These are phyloP conservation scores for Xiphias gladius DNA, from an alignment of 2,113 vertebrate genomes.

Conservation along the genomic window DNA sequence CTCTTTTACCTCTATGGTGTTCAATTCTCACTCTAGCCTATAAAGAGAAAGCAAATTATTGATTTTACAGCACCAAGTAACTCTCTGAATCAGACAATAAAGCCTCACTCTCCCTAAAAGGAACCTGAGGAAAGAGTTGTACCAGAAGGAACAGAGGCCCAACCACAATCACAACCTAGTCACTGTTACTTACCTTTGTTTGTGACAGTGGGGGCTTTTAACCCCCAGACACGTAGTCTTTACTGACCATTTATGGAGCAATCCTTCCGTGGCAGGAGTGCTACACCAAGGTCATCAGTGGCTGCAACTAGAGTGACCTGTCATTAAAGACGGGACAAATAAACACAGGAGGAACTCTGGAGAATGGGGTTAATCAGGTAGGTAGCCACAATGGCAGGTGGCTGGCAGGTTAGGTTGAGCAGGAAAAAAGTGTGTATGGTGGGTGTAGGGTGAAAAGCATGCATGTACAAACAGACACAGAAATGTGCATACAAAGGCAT, in stretches of 20 bases:
- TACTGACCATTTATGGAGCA: constrained; percentile 80
- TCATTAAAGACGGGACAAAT: constrained; percentile 78
- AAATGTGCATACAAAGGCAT: constrained; percentile 12
- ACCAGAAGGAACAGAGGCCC: constrained; percentile 50
- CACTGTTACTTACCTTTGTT: constrained; percentile 80
- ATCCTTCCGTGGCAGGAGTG: constrained; percentile 71
- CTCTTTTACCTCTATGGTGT: constrained; percentile 13
- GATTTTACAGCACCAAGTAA: constrained; percentile 47
- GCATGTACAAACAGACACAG: constrained; percentile 18
- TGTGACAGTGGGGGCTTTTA: constrained; percentile 75
- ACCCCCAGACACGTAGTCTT: constrained; percentile 69
- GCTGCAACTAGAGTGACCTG: constrained; percentile 71
- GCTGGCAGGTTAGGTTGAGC: constrained; percentile 34
- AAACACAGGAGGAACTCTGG: constrained; percentile 74
- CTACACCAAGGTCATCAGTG: constrained; percentile 81
- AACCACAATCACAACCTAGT: constrained; percentile 68
- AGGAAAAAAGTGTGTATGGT: neutral
- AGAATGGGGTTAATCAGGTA: constrained; percentile 75
- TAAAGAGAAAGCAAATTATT: constrained; percentile 51
- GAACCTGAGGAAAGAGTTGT: constrained; percentile 39
- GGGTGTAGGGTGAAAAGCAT: constrained; percentile 4
- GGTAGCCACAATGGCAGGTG: constrained; percentile 59
- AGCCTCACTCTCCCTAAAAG: constrained; percentile 36
- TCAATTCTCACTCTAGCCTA: constrained; percentile 20
- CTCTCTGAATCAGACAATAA: constrained; percentile 56